These are phyloP conservation scores for Indri indri DNA, from an alignment of 2,113 vertebrate genomes.

Conservation along the genomic window DNA sequence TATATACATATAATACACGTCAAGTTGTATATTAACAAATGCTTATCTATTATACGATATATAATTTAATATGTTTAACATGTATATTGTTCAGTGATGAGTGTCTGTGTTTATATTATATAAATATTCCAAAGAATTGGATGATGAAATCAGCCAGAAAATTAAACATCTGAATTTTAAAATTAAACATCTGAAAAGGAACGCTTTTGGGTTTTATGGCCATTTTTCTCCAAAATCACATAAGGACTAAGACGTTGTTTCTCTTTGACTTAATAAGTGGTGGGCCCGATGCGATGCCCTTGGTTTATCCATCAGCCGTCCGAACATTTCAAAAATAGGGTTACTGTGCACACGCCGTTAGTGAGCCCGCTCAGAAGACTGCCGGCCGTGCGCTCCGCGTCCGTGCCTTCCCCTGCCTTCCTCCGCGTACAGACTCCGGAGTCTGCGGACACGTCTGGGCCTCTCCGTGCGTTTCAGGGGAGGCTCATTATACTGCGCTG, in stretches of 20 bases:
- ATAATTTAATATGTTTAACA: background rate
- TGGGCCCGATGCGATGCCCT: no score
- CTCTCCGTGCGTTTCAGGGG: rapidly evolving
- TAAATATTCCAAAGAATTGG: background rate
- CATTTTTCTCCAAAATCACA: background rate
- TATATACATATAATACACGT: background rate
- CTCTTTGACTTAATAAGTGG: background rate
- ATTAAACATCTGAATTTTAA: background rate
- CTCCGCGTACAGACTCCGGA: rapidly evolving
- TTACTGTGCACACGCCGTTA: rapidly evolving
- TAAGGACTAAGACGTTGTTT: background rate
- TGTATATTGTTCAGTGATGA: background rate
- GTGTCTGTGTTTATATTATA: background rate
- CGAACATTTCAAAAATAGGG: background rate
- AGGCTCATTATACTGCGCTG: no score
- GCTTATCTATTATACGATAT: background rate
- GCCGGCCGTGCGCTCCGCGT: rapidly evolving
- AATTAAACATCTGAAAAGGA: background rate
- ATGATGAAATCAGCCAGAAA: background rate
- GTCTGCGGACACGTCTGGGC: rapidly evolving
- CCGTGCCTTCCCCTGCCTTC: no score
- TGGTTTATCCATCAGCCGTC: background rate
- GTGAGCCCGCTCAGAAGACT: rapidly evolving
- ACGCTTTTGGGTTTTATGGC: background rate
- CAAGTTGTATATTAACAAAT: background rate